phyloP scores from a whole-genome alignment of 2,888 invertebrate genomes.

The Euclidia mi region DNA sequence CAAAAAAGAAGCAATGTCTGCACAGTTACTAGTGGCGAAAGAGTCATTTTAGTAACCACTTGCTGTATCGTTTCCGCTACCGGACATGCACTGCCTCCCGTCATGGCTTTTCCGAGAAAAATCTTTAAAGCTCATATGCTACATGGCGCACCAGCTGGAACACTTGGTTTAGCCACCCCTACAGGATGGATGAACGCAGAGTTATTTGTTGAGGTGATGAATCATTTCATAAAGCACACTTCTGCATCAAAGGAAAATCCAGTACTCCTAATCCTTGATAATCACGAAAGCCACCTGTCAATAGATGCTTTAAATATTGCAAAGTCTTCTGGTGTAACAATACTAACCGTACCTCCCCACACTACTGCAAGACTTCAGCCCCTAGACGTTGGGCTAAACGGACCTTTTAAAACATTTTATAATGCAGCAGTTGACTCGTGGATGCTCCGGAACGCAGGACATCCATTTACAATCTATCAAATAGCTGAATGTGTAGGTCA shows the following conservation, averaged over 20 bases:
- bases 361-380: constrained; percentile 47
- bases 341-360: constrained; percentile 45
- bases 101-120: constrained; percentile 38
- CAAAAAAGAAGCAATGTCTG: constrained; percentile 21
- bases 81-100: constrained; percentile 37
- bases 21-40: constrained; percentile 18
- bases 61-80: constrained; percentile 37
- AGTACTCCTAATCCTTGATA: constrained; percentile 56
- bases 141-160: constrained; percentile 26
- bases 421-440: constrained; percentile 51
- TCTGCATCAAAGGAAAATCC: constrained; percentile 52
- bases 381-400: constrained; percentile 44
- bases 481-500: constrained; percentile 38
- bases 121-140: constrained; percentile 15
- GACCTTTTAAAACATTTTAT: too few relatives aligned
- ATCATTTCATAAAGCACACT: constrained; percentile 66
- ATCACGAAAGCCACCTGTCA: constrained; percentile 26
- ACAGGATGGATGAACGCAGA: constrained; percentile 69
- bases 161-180: constrained; percentile 39
- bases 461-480: too few relatives aligned
- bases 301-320: constrained; percentile 44
- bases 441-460: constrained; percentile 41
- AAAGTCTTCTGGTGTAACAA: constrained; percentile 36
- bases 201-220: constrained; percentile 63
- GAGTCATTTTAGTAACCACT: constrained; percentile 29